Evolutionary conservation across 2,797 vertebrate genomes (phyloP).

Genomic region (Crocodylus rhombifer): DNA sequence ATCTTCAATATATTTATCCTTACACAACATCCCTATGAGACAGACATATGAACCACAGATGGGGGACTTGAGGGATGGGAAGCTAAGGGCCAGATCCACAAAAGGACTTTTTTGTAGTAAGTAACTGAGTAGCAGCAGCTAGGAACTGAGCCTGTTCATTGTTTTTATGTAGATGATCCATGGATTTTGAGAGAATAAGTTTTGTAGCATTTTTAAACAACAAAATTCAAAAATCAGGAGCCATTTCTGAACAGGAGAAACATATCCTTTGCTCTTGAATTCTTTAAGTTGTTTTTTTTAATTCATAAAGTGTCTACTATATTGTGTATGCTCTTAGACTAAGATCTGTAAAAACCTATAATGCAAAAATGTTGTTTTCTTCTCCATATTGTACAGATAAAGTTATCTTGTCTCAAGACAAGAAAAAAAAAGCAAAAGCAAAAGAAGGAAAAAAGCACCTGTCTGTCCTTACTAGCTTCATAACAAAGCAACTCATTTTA

Average conservation of each 20-base stretch:
- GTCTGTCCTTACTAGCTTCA: neutral
- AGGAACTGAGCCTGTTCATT: no score
- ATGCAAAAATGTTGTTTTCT: neutral
- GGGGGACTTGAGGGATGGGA: neutral
- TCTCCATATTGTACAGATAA: neutral
- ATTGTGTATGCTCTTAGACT: neutral
- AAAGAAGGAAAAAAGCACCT: neutral
- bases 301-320: neutral
- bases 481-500: neutral
- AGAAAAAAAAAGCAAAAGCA: neutral
- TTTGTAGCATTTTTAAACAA: neutral
- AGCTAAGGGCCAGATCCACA: neutral
- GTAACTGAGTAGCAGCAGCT: no score
- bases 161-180: neutral
- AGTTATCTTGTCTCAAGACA: neutral
- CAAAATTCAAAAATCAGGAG: neutral
- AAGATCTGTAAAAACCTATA: neutral
- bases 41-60: rapidly evolving
- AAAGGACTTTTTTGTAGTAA: no score
- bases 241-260: neutral
- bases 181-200: neutral
- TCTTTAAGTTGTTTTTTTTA: neutral
- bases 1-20: neutral
- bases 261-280: neutral
- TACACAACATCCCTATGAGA: neutral